A percentile compares a stretch with the other conserved stretches of the same genome.
These are phyloP conservation scores for Montipora efflorescens DNA, from an alignment of 64 coral and sea anemone genomes.

Conservation along the genomic window DNA sequence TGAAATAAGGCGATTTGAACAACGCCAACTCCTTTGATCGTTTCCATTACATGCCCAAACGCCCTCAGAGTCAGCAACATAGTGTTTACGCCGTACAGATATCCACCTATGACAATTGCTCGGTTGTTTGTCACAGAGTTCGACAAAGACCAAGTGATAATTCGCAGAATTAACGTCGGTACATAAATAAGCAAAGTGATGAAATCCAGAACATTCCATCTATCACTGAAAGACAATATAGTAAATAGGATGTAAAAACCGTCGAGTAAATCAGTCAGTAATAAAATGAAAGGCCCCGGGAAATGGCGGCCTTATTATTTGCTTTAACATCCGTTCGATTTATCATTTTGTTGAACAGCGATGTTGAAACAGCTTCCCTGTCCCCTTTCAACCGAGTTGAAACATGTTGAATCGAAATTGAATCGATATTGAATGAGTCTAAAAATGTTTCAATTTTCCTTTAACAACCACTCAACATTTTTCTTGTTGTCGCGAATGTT, in stretches of 20 bases:
- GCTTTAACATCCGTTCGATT: no score
- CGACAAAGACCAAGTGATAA: conserved; percentile 25
- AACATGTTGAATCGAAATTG: no score
- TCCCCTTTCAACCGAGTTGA: no score
- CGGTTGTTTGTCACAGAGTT: conserved; percentile 14
- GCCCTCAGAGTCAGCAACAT: conserved; percentile 48
- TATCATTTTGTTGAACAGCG: no score
- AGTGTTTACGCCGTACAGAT: conserved; percentile 62
- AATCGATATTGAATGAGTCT: no score
- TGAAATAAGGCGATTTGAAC: conserved; percentile 58
- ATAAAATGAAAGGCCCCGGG: no score
- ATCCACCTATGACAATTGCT: conserved; percentile 36
- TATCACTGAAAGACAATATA: conserved; percentile 20
- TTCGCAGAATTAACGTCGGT: conserved; percentile 12
- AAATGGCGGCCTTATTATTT: no score
- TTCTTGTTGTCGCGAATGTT: no score
- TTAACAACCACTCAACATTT: no score
- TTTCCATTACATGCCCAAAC: conserved; percentile 62
- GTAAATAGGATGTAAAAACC: neutral
- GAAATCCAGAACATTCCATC: conserved; percentile 63
- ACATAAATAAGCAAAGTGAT: conserved; percentile 21
- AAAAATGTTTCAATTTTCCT: no score
- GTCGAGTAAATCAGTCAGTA: no score
- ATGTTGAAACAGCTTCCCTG: no score
- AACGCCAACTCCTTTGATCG: neutral